Evolutionary conservation across 2,888 invertebrate genomes (phyloP).

Genomic region (Stomorhina lunata): DNA sequence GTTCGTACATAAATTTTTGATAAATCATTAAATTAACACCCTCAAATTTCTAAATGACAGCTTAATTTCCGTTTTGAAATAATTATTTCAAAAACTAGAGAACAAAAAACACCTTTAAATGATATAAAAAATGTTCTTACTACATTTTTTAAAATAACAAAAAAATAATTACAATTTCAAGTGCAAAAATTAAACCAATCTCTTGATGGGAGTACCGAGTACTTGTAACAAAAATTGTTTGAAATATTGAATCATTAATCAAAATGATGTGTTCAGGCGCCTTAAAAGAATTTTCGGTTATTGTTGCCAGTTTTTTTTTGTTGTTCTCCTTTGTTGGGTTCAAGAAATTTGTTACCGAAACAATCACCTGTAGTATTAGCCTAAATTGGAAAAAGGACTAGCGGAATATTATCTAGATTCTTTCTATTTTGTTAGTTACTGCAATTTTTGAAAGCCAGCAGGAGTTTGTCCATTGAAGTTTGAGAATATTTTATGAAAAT

Average conservation of each 20-base stretch:
- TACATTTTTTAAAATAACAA: not conserved
- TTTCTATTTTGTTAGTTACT: not conserved
- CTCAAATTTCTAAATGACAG: conserved; percentile 59
- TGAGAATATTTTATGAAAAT: conserved; percentile 40
- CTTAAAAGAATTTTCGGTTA: conserved; percentile 28
- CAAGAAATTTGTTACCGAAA: conserved; percentile 23
- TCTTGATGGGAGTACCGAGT: not conserved
- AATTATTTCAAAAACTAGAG: conserved; percentile 47
- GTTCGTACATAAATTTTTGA: conserved; percentile 32
- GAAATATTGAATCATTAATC: conserved; percentile 61
- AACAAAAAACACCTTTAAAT: conserved; percentile 39
- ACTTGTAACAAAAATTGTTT: conserved; percentile 14
- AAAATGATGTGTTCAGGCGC: conserved; percentile 52
- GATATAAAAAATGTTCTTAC: not conserved
- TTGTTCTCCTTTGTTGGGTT: conserved; percentile 26
- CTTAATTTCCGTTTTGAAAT: conserved; percentile 65
- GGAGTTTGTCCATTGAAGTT: conserved; percentile 33
- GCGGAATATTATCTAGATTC: conserved; percentile 9
- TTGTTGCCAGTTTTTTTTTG: too few relatives aligned
- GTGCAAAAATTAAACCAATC: conserved; percentile 43
- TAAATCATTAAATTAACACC: conserved; percentile 62
- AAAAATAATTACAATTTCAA: conserved; percentile 7
- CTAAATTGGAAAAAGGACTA: not conserved
- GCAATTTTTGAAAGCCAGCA: conserved; percentile 37
- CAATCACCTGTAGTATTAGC: conserved; percentile 56